These are phyloP conservation scores for Bombus ignitus DNA, from an alignment of 1,140 invertebrate species.

Conservation along the genomic window DNA sequence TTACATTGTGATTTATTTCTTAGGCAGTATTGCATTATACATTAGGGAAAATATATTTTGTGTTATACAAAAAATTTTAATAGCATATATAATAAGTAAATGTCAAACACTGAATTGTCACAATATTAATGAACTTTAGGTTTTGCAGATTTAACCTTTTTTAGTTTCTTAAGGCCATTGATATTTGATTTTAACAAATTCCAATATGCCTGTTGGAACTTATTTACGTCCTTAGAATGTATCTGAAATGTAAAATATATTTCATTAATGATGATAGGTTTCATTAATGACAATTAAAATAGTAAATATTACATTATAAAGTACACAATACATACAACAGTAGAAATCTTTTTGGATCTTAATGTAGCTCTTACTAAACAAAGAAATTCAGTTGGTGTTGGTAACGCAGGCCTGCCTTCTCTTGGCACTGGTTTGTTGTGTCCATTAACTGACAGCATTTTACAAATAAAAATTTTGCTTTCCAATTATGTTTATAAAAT, in stretches of 20 bases:
- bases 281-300: background rate
- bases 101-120: background rate
- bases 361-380: slow-evolving; percentile 89
- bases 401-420: slow-evolving; percentile 83
- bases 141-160: slow-evolving; percentile 89
- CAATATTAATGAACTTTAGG: slow-evolving; percentile 85
- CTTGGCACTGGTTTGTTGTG: slow-evolving; percentile 87
- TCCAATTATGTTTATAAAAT: background rate
- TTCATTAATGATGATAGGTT: too few relatives aligned
- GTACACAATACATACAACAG: slow-evolving; percentile 84
- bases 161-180: slow-evolving; percentile 93
- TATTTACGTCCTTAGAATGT: slow-evolving; percentile 91
- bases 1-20: slow-evolving; percentile 20
- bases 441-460: slow-evolving; percentile 87
- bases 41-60: background rate
- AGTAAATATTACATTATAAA: background rate
- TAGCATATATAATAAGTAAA: slow-evolving; percentile 29
- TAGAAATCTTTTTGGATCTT: slow-evolving; percentile 90
- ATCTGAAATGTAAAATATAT: slow-evolving; percentile 81
- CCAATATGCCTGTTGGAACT: slow-evolving; percentile 92
- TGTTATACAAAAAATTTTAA: slow-evolving; percentile 43
- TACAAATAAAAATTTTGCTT: background rate
- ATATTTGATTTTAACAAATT: slow-evolving; percentile 93
- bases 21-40: slow-evolving; percentile 6
- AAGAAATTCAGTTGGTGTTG: slow-evolving; percentile 87